These are phyloP conservation scores for Podotricha telesiphe DNA, from an alignment of 2,888 invertebrate species.

Conservation along the genomic window DNA sequence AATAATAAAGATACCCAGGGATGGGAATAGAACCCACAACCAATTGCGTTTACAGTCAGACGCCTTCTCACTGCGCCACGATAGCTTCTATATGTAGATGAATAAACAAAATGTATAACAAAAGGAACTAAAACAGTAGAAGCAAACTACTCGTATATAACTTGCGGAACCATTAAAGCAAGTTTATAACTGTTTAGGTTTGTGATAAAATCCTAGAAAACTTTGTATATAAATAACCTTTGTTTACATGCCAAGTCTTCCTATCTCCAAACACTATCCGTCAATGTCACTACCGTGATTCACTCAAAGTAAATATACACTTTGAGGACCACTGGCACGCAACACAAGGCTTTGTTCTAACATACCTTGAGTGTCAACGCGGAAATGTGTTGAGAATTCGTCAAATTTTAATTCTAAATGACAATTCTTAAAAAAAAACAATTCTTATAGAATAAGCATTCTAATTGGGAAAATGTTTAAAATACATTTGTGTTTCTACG, in stretches of 20 bases:
- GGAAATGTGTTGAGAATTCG: not conserved
- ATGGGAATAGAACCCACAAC: too few relatives aligned
- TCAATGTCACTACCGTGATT: slow-evolving; percentile 53
- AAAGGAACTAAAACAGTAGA: not conserved
- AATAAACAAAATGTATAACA: slow-evolving; percentile 2
- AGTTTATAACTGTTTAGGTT: slow-evolving; percentile 22
- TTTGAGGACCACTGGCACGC: slow-evolving; percentile 30
- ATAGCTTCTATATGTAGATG: too few relatives aligned
- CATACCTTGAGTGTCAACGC: slow-evolving; percentile 24
- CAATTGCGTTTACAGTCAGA: too few relatives aligned
- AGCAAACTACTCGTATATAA: slow-evolving; percentile 4
- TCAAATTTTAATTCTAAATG: too few relatives aligned
- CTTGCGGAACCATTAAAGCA: slow-evolving; percentile 5
- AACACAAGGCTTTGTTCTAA: slow-evolving; percentile 38
- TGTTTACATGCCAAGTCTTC: slow-evolving; percentile 42
- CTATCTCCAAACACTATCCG: slow-evolving; percentile 56
- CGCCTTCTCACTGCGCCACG: too few relatives aligned
- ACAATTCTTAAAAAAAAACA: too few relatives aligned
- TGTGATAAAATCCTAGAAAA: slow-evolving; percentile 30
- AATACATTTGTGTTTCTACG: too few relatives aligned
- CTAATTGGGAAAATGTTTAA: too few relatives aligned
- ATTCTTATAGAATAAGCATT: too few relatives aligned
- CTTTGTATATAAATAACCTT: slow-evolving; percentile 42
- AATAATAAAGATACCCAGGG: too few relatives aligned
- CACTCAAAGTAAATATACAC: slow-evolving; percentile 47